phyloP scores from a whole-genome alignment of 1,140 invertebrate species.

The Vollenhovia emeryi region DNA sequence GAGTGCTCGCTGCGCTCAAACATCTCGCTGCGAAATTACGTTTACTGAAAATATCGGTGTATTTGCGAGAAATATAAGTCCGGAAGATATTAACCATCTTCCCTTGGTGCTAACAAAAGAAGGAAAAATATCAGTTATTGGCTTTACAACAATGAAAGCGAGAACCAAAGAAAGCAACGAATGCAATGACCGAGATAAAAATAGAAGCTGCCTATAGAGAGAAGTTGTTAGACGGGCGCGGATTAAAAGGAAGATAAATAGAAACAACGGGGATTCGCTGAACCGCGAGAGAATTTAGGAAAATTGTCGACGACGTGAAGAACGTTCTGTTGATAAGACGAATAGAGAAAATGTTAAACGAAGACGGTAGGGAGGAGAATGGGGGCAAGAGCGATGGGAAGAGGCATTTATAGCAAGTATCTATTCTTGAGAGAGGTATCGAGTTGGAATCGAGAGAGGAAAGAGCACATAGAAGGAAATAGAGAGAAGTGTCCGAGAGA shows the following conservation, averaged over 20 bases:
- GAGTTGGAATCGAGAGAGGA: not conserved
- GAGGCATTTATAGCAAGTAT: slow-evolving; percentile 26
- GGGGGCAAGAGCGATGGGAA: not conserved
- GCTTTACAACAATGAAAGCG: slow-evolving; percentile 1
- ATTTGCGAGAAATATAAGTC: not conserved
- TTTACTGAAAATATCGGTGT: slow-evolving; percentile 32
- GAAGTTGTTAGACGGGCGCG: slow-evolving; percentile 32
- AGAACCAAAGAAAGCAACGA: not conserved
- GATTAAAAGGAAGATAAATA: slow-evolving; percentile 45
- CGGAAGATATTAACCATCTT: slow-evolving; percentile 36
- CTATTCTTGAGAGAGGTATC: slow-evolving; percentile 41
- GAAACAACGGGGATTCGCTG: not conserved
- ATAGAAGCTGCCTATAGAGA: not conserved
- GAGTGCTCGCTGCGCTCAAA: not conserved
- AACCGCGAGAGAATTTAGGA: slow-evolving; percentile 16
- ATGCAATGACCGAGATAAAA: slow-evolving; percentile 2
- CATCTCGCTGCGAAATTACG: slow-evolving; percentile 6
- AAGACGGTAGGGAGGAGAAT: slow-evolving; percentile 19
- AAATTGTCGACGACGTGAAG: not conserved
- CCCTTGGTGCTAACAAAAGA: not conserved
- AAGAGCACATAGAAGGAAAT: not conserved
- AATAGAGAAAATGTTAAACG: not conserved
- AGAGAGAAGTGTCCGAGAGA: slow-evolving; percentile 45
- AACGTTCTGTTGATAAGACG: slow-evolving; percentile 33
- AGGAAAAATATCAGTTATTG: slow-evolving; percentile 16